phyloP scores from a whole-genome alignment of 2,113 vertebrate species.

The Dipodomys spectabilis region DNA sequence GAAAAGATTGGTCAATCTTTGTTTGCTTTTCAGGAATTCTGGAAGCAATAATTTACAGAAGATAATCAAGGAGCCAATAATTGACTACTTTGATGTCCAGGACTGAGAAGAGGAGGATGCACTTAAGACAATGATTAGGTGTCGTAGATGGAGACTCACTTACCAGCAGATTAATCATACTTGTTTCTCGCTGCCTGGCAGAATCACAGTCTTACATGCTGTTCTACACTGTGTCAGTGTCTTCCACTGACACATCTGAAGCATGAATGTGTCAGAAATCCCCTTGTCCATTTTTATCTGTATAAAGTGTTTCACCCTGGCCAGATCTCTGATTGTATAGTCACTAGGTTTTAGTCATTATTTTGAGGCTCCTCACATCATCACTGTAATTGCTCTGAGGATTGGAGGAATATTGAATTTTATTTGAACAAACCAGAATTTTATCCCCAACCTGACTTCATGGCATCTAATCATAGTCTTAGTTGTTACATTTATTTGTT shows the following conservation, averaged over 20 bases:
- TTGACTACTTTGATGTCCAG: slow-evolving; percentile 99
- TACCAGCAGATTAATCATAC: slow-evolving; percentile 61
- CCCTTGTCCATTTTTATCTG: slow-evolving; percentile 16
- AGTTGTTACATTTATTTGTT: neutral
- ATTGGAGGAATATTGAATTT: neutral
- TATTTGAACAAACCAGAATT: slow-evolving; percentile 57
- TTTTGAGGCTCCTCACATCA: slow-evolving; percentile 39
- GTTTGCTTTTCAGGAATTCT: slow-evolving; percentile 87
- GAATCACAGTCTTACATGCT: slow-evolving; percentile 45
- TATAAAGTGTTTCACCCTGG: slow-evolving; percentile 35
- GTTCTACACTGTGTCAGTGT: neutral
- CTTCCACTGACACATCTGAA: slow-evolving; percentile 30
- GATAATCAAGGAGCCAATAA: slow-evolving; percentile 91
- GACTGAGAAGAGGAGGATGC: slow-evolving; percentile 86
- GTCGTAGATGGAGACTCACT: slow-evolving; percentile 24
- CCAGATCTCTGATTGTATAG: neutral
- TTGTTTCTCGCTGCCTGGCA: slow-evolving; percentile 13
- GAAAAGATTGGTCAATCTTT: slow-evolving; percentile 41
- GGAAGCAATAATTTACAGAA: slow-evolving; percentile 88
- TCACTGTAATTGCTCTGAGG: slow-evolving; percentile 19
- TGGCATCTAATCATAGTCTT: neutral
- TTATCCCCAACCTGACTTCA: slow-evolving; percentile 31
- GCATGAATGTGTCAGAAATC: slow-evolving; percentile 51
- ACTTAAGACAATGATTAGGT: slow-evolving; percentile 50
- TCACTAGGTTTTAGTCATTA: neutral